A percentile compares a stretch with the other conserved stretches of the same genome.
Conservation (phyloP, 2,888 invertebrate species). For the Caenorhabditis sp. region DNA sequence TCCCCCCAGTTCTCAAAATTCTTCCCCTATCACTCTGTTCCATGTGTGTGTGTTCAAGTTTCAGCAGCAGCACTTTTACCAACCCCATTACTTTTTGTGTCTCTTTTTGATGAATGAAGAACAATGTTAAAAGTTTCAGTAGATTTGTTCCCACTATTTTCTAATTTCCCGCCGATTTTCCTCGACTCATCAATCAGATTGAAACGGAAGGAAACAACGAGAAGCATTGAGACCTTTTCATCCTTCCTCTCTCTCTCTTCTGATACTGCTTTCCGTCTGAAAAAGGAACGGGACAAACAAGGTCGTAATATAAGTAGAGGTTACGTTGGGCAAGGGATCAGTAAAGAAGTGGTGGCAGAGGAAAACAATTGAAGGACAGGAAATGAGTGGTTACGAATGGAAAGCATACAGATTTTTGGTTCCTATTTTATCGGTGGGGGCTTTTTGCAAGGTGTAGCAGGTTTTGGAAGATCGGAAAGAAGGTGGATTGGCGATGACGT, state of each 20-base stretch:
- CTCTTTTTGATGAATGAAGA: slow-evolving; percentile 49
- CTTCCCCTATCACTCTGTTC: slow-evolving; percentile 16
- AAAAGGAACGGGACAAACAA: slow-evolving; percentile 11
- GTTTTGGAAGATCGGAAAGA: background rate
- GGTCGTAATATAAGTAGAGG: slow-evolving; percentile 17
- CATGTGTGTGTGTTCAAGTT: slow-evolving; percentile 45
- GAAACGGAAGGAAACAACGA: slow-evolving; percentile 28
- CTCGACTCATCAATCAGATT: slow-evolving; percentile 20
- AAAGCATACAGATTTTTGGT: slow-evolving; percentile 5
- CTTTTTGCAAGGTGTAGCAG: background rate
- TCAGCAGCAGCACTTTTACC: slow-evolving; percentile 29
- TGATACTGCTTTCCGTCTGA: background rate
- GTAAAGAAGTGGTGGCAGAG: background rate
- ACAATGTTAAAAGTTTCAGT: slow-evolving; percentile 24
- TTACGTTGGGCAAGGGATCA: background rate
- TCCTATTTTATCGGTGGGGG: background rate
- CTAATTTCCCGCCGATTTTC: slow-evolving; percentile 1
- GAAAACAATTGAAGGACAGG: slow-evolving; percentile 5
- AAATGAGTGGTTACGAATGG: slow-evolving; percentile 21
- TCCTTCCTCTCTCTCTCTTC: background rate
- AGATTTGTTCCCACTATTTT: background rate
- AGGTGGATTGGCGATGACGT: background rate
- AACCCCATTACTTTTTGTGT: slow-evolving; percentile 42
- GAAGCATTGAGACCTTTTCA: slow-evolving; percentile 22
- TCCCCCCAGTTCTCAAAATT: background rate